These are phyloP conservation scores for Megalops atlanticus DNA, from an alignment of 2,113 vertebrate species.

Conservation along the genomic window DNA sequence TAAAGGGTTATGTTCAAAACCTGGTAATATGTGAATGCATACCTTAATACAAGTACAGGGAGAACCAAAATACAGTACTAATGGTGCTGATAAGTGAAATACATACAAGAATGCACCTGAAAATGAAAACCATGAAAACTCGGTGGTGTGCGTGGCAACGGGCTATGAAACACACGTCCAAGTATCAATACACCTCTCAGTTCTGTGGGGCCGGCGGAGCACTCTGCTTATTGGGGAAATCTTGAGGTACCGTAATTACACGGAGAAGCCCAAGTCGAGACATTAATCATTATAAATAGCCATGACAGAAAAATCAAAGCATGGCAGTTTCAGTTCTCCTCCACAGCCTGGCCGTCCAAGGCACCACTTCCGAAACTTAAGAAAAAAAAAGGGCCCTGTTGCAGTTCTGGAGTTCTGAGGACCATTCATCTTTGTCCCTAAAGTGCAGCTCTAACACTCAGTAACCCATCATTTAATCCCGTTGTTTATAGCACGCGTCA, in stretches of 20 bases:
- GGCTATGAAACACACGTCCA: conserved; percentile 6
- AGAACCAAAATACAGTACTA: too few species aligned
- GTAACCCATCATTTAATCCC: conserved; percentile 61
- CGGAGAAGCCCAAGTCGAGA: conserved; percentile 61
- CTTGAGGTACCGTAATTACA: conserved; percentile 62
- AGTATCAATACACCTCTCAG: conserved; percentile 10
- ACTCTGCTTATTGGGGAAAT: conserved; percentile 34
- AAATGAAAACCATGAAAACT: neutral
- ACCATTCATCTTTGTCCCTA: conserved; percentile 63
- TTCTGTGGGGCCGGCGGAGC: neutral
- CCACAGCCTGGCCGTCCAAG: conserved; percentile 32
- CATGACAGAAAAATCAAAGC: conserved; percentile 75
- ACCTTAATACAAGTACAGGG: too few species aligned
- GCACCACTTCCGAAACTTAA: conserved; percentile 32
- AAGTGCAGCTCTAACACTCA: conserved; percentile 54
- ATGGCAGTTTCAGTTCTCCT: conserved; percentile 55
- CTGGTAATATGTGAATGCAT: too few species aligned
- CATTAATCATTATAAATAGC: conserved; percentile 76
- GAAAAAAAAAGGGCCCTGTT: conserved; percentile 31
- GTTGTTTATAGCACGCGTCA: conserved; percentile 42
- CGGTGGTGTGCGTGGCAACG: neutral
- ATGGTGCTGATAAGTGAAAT: neutral
- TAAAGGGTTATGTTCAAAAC: too few species aligned
- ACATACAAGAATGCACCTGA: neutral
- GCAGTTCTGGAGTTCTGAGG: conserved; percentile 43